Evolutionary conservation across 2,113 vertebrate genomes (phyloP).

Genomic region (Acanthisitta chloris): DNA sequence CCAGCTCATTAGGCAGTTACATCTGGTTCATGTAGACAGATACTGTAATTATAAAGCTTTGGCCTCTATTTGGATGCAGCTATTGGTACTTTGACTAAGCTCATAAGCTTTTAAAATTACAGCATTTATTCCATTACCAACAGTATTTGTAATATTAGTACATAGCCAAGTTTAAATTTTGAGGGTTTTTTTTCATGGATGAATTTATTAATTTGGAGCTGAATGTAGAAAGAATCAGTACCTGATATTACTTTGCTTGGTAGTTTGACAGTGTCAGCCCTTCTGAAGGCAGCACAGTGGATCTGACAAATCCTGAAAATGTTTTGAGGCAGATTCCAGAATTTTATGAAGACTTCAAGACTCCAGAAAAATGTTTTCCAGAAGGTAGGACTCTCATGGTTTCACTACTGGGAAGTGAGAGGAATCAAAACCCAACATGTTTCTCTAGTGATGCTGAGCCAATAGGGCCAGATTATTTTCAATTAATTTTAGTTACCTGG

Average conservation of each 20-base stretch:
- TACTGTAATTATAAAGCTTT: background rate
- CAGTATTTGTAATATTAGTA: background rate
- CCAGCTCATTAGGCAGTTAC: conserved; percentile 6
- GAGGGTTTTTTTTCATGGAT: background rate
- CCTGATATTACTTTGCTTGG: background rate
- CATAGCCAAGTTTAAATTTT: background rate
- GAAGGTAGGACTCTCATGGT: conserved; percentile 74
- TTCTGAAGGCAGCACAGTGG: conserved; percentile 93
- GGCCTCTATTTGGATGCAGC: conserved; percentile 14
- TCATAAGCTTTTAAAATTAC: background rate
- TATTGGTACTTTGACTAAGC: background rate
- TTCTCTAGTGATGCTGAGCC: background rate
- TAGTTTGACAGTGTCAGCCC: conserved; percentile 75
- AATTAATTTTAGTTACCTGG: background rate
- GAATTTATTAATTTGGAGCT: background rate
- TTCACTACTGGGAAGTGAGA: background rate
- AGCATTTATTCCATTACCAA: background rate
- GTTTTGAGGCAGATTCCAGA: conserved; percentile 80
- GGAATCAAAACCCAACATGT: background rate
- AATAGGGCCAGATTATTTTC: background rate
- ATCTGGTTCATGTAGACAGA: background rate
- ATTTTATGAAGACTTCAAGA: conserved; percentile 78
- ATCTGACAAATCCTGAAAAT: conserved; percentile 84
- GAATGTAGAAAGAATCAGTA: background rate
- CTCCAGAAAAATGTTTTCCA: conserved; percentile 90